Base-by-base conservation (phyloP, 2,888 invertebrate species). In the Eumacrocentrus americanus region DNA sequence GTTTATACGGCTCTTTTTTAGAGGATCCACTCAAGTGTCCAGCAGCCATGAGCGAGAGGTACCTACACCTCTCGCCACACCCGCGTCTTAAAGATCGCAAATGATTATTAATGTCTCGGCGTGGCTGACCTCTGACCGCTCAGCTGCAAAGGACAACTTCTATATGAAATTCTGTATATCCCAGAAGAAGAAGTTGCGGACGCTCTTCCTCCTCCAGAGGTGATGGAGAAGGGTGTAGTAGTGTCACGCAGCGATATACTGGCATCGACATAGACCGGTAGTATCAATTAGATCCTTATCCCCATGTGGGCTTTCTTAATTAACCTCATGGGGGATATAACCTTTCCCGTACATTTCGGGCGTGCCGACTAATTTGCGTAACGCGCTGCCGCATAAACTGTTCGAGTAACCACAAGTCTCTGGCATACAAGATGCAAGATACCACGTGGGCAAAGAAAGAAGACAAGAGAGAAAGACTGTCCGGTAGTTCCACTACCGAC, bases 91-190 rank as follows among this genome's bases (percentile, higher is more conserved):
- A 73, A 72, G 72, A 72, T 73, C 71, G 70, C 70, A 74, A 76
- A 76, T 71, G 74, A 77, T 79, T 78, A 78, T 77, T 78, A 78
- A 79, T 78, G 77, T 70, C 72, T 67, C 65, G 66, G 62, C 58
- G 62, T 70, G 69, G 68, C 12, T 74, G 75, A 77, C 75, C 74
- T 70, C 70, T 72, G 74, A 77, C 73, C 74, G 37, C 14, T 25
- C 37, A 40, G 11, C 46, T 57, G 57, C 38, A 54, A 20, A n/a
- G 12, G 46, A 46, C n/a, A 22, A 12, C 46, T 22, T 46, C 23
- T 5, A 11, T 12, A 46, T n/a, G n/a, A n/a, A n/a, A n/a, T n/a
- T n/a, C n/a, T n/a, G n/a, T n/a, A n/a, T n/a, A n/a, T n/a, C n/a
- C n/a, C n/a, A n/a, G n/a, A n/a, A n/a, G n/a, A n/a, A n/a, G n/a